These are phyloP conservation scores for Ectemnius cavifrons DNA, from an alignment of 2,888 invertebrate genomes.

Conservation along the genomic window DNA sequence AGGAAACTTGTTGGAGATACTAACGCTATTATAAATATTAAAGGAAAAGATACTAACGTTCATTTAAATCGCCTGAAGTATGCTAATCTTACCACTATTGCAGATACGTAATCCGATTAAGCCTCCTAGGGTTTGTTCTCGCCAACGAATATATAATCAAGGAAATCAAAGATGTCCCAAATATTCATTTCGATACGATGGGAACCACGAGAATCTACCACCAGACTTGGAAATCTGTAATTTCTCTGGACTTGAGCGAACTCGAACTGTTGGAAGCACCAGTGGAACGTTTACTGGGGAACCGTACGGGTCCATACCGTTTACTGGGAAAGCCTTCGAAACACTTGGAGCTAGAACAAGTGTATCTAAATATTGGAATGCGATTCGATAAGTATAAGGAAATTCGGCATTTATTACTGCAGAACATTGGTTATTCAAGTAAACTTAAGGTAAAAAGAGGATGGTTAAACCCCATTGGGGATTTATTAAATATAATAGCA, in stretches of 20 bases:
- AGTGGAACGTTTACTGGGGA: too few species aligned
- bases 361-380: too few species aligned
- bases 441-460: conserved; percentile 7
- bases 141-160: not conserved
- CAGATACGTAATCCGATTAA: not conserved
- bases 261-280: not conserved
- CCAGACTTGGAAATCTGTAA: not conserved
- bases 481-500: conserved; percentile 9
- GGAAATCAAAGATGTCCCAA: conserved; percentile 3
- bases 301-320: too few species aligned
- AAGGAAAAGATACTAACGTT: not conserved
- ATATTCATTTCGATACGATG: conserved; percentile 12
- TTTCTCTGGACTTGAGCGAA: conserved; percentile 4
- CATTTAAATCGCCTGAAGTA: conserved; percentile 19
- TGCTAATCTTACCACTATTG: conserved; percentile 10
- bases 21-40: conserved; percentile 1
- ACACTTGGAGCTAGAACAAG: too few species aligned
- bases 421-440: too few species aligned
- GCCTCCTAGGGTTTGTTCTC: not conserved
- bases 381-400: too few species aligned
- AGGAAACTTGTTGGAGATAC: not conserved
- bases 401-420: too few species aligned
- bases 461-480: conserved; percentile 15
- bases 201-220: conserved; percentile 9
- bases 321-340: too few species aligned